phyloP scores from a whole-genome alignment of 2,797 vertebrate species.

The Danio jaintianensis region DNA sequence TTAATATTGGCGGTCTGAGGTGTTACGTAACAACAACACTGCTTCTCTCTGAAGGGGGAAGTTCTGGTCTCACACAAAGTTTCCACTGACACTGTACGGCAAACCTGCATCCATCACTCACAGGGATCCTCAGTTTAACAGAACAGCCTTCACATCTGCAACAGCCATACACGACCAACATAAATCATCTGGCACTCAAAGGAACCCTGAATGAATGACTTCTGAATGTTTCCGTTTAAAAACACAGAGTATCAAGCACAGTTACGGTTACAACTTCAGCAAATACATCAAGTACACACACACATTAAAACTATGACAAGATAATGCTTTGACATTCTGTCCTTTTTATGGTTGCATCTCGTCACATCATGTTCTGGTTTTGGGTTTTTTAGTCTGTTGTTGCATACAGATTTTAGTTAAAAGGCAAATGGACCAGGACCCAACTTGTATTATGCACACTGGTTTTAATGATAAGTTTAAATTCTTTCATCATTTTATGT shows the following conservation, averaged over 20 bases:
- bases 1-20: background rate
- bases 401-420: too few species aligned
- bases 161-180: background rate
- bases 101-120: slow-evolving; percentile 8
- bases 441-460: too few species aligned
- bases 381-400: too few species aligned
- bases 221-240: slow-evolving; percentile 5
- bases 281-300: background rate
- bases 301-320: too few species aligned
- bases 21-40: background rate
- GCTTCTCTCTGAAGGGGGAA: slow-evolving; percentile 18
- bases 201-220: background rate
- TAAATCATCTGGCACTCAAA: background rate
- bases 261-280: background rate
- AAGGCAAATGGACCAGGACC: too few species aligned
- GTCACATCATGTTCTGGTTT: too few species aligned
- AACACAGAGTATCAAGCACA: background rate
- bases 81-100: slow-evolving; percentile 24
- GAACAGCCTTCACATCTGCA: slow-evolving; percentile 5
- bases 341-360: too few species aligned
- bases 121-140: slow-evolving; percentile 2
- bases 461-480: accelerated
- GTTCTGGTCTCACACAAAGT: slow-evolving; percentile 17
- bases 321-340: too few species aligned
- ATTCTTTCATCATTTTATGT: background rate